These are phyloP conservation scores for Leuciscus idus DNA, from an alignment of 2,113 vertebrate genomes.

Conservation along the genomic window DNA sequence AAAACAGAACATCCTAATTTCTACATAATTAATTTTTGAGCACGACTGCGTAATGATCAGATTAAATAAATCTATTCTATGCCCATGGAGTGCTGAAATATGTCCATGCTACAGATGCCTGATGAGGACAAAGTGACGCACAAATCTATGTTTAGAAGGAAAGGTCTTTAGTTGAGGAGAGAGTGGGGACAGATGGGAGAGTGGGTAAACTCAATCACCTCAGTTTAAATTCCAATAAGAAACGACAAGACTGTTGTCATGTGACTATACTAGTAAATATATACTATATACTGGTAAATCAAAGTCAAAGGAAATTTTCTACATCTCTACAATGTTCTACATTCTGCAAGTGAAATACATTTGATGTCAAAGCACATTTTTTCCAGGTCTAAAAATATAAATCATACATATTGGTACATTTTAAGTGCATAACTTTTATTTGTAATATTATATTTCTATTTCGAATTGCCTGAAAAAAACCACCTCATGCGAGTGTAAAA, in stretches of 20 bases:
- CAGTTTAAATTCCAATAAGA: background rate
- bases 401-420: background rate
- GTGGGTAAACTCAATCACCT: background rate
- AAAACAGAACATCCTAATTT: background rate
- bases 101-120: slow-evolving; percentile 32
- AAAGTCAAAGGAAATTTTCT: background rate
- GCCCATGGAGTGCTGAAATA: background rate
- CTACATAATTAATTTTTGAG: background rate
- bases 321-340: too few relatives aligned
- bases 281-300: background rate
- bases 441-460: too few relatives aligned
- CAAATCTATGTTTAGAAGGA: background rate
- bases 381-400: background rate
- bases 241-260: background rate
- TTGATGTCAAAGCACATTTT: background rate
- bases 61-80: background rate
- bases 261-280: background rate
- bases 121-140: slow-evolving; percentile 47
- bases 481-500: too few relatives aligned
- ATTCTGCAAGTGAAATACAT: background rate
- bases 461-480: too few relatives aligned
- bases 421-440: too few relatives aligned
- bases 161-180: background rate
- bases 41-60: background rate
- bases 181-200: background rate